Conservation (phyloP, 2,888 invertebrate species). For the Cephus rjabovi region DNA sequence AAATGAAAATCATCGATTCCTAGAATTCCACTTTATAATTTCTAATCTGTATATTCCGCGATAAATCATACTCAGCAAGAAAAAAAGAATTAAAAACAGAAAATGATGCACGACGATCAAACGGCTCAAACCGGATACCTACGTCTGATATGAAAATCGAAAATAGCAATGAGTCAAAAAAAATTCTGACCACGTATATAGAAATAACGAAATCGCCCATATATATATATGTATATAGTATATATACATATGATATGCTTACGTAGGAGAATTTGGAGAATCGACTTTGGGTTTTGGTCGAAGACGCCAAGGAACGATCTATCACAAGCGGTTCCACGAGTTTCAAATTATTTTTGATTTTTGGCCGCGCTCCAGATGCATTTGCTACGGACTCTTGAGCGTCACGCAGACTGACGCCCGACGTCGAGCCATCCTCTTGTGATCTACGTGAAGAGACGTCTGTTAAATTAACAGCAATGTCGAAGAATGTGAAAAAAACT, state of each 20-base stretch:
- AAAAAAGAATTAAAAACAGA: no score
- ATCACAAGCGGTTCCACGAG: constrained; percentile 27
- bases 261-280: neutral
- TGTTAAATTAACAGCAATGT: no score
- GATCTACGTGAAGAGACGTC: neutral
- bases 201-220: neutral
- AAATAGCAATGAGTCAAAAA: no score
- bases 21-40: no score
- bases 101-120: no score
- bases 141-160: no score
- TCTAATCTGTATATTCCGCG: no score
- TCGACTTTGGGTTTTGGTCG: neutral
- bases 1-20: no score
- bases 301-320: neutral
- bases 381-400: constrained; percentile 26
- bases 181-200: no score
- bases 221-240: neutral
- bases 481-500: no score
- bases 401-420: constrained; percentile 28
- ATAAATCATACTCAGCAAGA: no score
- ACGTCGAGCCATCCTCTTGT: constrained; percentile 21
- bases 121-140: no score
- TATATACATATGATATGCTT: neutral
- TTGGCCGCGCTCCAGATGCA: constrained; percentile 43
- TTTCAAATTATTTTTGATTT: constrained; percentile 41